Conservation (phyloP, 2,888 invertebrate species). For the Hofmannophila pseudospretella region DNA sequence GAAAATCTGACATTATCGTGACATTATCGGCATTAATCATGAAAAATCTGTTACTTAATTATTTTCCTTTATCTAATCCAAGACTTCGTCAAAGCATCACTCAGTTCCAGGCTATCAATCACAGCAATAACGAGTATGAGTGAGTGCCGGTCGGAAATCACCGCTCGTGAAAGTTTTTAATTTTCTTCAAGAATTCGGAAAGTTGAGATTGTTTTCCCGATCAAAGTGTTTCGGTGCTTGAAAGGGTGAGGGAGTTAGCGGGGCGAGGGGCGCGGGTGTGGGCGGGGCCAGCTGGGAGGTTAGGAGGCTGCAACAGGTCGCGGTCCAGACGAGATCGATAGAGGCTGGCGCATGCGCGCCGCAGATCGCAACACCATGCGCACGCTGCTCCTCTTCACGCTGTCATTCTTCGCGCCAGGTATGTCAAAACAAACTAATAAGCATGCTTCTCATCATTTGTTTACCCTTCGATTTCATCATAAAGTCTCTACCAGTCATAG, state of each 20-base stretch:
- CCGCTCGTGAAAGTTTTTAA: conserved; percentile 48
- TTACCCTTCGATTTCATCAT: background rate
- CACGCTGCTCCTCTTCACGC: conserved; percentile 56
- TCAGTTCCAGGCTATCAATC: conserved; percentile 7
- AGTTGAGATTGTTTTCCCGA: conserved; percentile 69
- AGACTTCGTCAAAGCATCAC: background rate
- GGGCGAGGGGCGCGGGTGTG: conserved; percentile 24
- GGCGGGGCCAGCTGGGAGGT: conserved; percentile 30
- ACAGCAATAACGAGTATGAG: background rate
- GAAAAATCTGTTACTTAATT: background rate
- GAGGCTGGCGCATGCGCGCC: conserved; percentile 67
- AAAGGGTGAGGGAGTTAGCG: conserved; percentile 21
- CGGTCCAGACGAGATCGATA: conserved; percentile 59
- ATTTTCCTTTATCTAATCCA: background rate
- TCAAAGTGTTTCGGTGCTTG: conserved; percentile 47
- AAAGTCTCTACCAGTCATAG: background rate
- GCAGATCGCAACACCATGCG: conserved; percentile 56
- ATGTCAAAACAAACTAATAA: conserved; percentile 37
- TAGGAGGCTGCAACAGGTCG: conserved; percentile 74
- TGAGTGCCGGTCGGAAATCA: conserved; percentile 4
- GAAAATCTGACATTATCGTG: background rate
- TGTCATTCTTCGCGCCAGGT: conserved; percentile 60
- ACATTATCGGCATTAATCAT: background rate
- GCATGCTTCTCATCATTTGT: conserved; percentile 3
- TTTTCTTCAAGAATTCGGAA: conserved; percentile 61